Evolutionary conservation across 2,888 invertebrate species (phyloP), one percentile per base, ranked within the genome.

Genomic region (Chrysolina oricalcia): DNA sequence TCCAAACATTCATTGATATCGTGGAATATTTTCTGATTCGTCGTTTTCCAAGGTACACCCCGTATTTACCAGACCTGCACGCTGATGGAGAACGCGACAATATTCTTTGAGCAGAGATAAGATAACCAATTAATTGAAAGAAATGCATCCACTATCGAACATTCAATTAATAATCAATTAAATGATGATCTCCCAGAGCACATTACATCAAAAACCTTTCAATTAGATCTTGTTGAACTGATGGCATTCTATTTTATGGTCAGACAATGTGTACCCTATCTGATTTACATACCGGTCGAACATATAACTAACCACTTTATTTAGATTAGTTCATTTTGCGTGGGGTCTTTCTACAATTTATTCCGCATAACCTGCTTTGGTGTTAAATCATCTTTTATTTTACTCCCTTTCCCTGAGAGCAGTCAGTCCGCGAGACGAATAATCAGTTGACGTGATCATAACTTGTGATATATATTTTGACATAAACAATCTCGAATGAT

Each of bases 261-360:
- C 78, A 78, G 78, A 77, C 79, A 78, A 77, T 79, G 74, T 80
- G 80, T 80, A 79, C 74, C 78, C 79, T 78, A 72, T 73, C 79
- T 81, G 77, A 82, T 84, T 84, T 84, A 81, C 82, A 85, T 82
- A 84, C 83, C 78, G 80, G 83, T 81, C 76, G 80, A 75, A 77
- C 81, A 80, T 78, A 80, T 76, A 81, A 80, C 74, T 72, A 80
- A 81, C 81, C 80, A 78, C 81, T 81, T 81, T 79, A 81, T 81
- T 81, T 77, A 80, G 80, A 81, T 80, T 75, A 76, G 72, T 53
- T 68, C 67, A 79, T 78, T 80, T 81, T 81, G 81, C 80, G 81
- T 81, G 81, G 81, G 80, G 79, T 78, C 80, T 67, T 48, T 56
- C 48, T 46, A 64, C 65, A 66, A 73, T 74, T 67, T 73, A 76